These are phyloP conservation scores for Drosophila dives DNA, from an alignment of 2,888 invertebrate species.

Conservation along the genomic window DNA sequence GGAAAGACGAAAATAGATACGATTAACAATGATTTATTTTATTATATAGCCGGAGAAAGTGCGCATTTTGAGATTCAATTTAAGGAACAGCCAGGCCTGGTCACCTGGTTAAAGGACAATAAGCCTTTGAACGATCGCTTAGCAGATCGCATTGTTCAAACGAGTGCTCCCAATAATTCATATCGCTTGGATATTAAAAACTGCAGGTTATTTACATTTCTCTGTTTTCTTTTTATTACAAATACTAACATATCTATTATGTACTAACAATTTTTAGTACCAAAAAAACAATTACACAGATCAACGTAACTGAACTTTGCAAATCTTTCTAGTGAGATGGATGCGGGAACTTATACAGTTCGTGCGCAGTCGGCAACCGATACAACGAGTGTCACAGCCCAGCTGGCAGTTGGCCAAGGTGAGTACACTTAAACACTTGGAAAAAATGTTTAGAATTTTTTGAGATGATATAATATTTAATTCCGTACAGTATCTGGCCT, in stretches of 20 bases:
- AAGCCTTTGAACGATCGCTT: conserved; percentile 90
- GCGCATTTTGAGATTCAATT: conserved; percentile 92
- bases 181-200: conserved; percentile 91
- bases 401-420: conserved; percentile 94
- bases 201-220: conserved; percentile 85
- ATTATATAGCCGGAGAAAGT: conserved; percentile 90
- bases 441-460: not conserved
- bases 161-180: conserved; percentile 87
- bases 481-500: conserved; percentile 86
- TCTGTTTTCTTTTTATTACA: not conserved
- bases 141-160: conserved; percentile 90
- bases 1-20: not conserved
- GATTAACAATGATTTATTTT: not conserved
- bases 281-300: not conserved
- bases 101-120: conserved; percentile 95
- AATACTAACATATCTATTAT: conserved; percentile 3
- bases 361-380: conserved; percentile 93
- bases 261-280: conserved; percentile 4
- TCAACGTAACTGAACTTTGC: conserved; percentile 7
- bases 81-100: conserved; percentile 87
- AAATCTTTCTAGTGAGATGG: conserved; percentile 86
- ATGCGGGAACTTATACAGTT: conserved; percentile 96
- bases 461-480: not conserved
- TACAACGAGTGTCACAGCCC: conserved; percentile 93
- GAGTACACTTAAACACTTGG: conserved; percentile 44